A percentile compares a stretch with the other conserved stretches of the same genome.
Evolutionary conservation across 2,797 vertebrate species (phyloP).

Genomic region (Spea hammondii): DNA sequence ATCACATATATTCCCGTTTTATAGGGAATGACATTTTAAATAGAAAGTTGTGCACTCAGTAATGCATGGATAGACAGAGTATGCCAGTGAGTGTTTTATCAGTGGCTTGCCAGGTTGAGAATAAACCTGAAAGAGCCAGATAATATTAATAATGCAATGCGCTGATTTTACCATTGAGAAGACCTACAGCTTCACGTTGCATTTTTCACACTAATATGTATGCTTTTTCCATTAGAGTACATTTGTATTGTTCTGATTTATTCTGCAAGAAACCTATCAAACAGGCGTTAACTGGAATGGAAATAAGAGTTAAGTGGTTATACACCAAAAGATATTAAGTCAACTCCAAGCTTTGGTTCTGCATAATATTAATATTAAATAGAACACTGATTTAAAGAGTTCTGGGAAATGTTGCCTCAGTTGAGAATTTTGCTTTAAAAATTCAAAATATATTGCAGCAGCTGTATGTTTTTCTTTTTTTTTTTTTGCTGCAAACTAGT

Average conservation of each 20-base stretch:
- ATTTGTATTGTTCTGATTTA: slow-evolving; percentile 52
- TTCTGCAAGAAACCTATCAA: slow-evolving; percentile 45
- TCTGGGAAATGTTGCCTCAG: not conserved
- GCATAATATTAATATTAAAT: slow-evolving; percentile 23
- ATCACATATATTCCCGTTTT: slow-evolving; percentile 22
- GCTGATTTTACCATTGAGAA: slow-evolving; percentile 41
- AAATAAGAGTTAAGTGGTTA: slow-evolving; percentile 48
- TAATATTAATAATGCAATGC: slow-evolving; percentile 47
- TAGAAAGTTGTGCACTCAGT: slow-evolving; percentile 14
- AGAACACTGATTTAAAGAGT: slow-evolving; percentile 2
- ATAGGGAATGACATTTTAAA: slow-evolving; percentile 26
- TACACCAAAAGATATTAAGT: slow-evolving; percentile 36
- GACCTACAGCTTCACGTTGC: slow-evolving; percentile 44
- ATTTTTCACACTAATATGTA: slow-evolving; percentile 39
- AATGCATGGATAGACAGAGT: slow-evolving; percentile 30
- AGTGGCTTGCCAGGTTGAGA: slow-evolving; percentile 27
- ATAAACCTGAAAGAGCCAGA: slow-evolving; percentile 46
- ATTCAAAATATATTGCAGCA: not conserved
- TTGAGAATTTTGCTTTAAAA: too few relatives aligned
- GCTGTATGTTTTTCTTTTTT: not conserved
- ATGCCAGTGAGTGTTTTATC: slow-evolving; percentile 34
- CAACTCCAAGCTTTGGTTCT: slow-evolving; percentile 25
- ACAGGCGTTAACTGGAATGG: slow-evolving; percentile 43
- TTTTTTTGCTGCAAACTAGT: not conserved
- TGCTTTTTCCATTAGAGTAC: slow-evolving; percentile 47